Evolutionary conservation across 1,140 invertebrate species (phyloP).

Genomic region (Cherax quadricarinatus): DNA sequence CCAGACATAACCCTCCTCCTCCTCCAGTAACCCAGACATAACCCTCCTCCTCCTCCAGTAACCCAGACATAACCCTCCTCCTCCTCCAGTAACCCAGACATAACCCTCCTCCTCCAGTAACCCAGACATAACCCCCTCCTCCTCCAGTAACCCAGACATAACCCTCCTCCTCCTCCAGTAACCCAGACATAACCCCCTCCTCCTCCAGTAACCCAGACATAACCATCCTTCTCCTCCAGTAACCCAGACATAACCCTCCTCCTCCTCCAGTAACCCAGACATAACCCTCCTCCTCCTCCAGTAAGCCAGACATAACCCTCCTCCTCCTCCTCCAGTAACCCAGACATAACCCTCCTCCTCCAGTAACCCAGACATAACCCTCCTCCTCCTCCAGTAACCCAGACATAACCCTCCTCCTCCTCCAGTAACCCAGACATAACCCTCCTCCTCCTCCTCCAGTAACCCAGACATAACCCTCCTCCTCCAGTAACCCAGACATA

Average conservation of each 20-base stretch:
- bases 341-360: background rate
- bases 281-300: background rate
- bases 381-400: background rate
- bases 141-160: background rate
- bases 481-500: background rate
- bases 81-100: slow-evolving; percentile 42
- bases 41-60: background rate
- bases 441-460: background rate
- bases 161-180: slow-evolving; percentile 17
- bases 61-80: background rate
- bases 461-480: background rate
- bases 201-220: background rate
- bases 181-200: slow-evolving; percentile 40
- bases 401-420: background rate
- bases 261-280: slow-evolving; percentile 42
- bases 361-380: no score
- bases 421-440: background rate
- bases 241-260: background rate
- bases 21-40: background rate
- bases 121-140: background rate
- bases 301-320: background rate
- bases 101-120: background rate
- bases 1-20: slow-evolving; percentile 35
- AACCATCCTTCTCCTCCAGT: background rate
- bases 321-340: background rate